Evolutionary conservation across 2,113 vertebrate species (phyloP).

Genomic region (Asarcornis scutulata): DNA sequence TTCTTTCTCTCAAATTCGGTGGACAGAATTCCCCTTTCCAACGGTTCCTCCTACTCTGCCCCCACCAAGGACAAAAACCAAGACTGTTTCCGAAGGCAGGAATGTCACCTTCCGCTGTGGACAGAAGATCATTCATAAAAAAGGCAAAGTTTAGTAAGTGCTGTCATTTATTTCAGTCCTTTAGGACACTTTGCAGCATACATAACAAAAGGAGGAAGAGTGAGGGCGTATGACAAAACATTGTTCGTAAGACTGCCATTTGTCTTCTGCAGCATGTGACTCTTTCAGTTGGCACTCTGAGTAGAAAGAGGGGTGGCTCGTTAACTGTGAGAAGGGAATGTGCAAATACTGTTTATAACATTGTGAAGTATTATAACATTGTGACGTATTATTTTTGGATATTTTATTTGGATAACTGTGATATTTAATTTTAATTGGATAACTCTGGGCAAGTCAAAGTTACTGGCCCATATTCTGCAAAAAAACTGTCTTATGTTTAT

Average conservation of each 20-base stretch:
- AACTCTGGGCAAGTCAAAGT: neutral
- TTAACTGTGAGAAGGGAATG: fast-evolving
- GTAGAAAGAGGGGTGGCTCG: neutral
- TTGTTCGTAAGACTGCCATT: fast-evolving
- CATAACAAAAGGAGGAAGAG: neutral
- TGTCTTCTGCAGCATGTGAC: neutral
- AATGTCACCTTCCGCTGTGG: constrained; percentile 94
- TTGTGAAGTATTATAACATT: neutral
- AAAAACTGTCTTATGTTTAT: neutral
- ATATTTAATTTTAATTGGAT: too few relatives aligned
- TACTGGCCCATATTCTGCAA: neutral
- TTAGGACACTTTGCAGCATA: neutral
- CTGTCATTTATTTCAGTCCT: neutral
- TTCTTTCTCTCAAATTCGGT: neutral
- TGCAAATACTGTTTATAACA: neutral
- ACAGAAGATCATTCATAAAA: constrained; percentile 92
- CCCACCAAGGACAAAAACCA: constrained; percentile 90
- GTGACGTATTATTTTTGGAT: neutral
- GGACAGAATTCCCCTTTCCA: constrained; percentile 91
- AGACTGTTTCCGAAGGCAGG: constrained; percentile 89
- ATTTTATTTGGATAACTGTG: too few relatives aligned
- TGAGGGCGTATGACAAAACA: neutral
- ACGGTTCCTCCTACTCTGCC: constrained; percentile 83
- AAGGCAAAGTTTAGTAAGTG: constrained; percentile 96
- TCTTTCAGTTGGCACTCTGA: neutral